phyloP scores from a whole-genome alignment of 2,797 vertebrate genomes.

The Cichlasoma orientale region DNA sequence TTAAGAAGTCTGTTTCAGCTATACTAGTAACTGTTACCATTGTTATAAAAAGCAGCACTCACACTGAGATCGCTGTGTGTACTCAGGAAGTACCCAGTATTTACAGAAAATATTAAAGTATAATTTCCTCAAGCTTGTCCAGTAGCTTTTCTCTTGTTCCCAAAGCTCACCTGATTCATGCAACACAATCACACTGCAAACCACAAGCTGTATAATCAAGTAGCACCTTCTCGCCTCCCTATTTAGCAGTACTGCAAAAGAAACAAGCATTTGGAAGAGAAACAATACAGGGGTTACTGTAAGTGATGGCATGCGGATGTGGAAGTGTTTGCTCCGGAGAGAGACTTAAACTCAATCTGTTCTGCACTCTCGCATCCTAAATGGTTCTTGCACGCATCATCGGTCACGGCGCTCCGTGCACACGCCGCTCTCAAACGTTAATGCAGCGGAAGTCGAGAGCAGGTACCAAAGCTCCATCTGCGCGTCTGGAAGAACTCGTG shows the following conservation, averaged over 20 bases:
- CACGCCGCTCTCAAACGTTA: slow-evolving; percentile 26
- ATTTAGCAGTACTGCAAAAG: background rate
- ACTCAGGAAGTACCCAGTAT: background rate
- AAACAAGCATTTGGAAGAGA: slow-evolving; percentile 11
- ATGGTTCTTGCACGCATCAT: slow-evolving; percentile 30
- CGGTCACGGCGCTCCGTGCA: slow-evolving; percentile 1
- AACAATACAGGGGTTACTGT: background rate
- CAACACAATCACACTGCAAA: background rate
- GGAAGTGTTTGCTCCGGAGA: background rate
- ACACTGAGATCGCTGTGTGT: background rate
- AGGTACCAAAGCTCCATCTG: background rate
- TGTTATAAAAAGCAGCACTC: too few relatives aligned
- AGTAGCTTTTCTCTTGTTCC: background rate
- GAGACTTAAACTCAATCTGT: slow-evolving; percentile 36
- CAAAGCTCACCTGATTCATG: background rate
- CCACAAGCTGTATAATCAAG: background rate
- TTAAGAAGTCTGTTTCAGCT: background rate
- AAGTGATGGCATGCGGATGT: background rate
- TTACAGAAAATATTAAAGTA: background rate
- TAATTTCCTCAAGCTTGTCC: background rate
- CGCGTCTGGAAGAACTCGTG: background rate
- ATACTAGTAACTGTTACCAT: background rate
- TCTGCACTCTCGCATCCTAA: slow-evolving; percentile 33
- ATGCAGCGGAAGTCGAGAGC: slow-evolving; percentile 27
- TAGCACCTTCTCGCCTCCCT: background rate